These are phyloP conservation scores for Aplodontia rufa DNA, from an alignment of 2,113 vertebrate genomes.

Conservation along the genomic window DNA sequence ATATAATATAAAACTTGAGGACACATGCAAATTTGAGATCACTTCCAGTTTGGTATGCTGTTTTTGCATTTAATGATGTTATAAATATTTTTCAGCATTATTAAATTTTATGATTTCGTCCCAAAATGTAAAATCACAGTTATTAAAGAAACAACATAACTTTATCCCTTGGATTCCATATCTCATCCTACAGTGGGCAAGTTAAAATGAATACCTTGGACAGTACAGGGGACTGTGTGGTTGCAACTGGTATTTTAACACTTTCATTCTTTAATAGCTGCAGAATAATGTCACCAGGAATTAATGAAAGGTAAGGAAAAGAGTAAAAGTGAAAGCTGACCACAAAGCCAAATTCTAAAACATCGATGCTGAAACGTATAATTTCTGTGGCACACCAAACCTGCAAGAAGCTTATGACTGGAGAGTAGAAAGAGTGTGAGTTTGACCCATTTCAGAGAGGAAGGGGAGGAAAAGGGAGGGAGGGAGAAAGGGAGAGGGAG, in stretches of 20 bases:
- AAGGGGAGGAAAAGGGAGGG: too few species aligned
- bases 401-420: neutral
- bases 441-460: neutral
- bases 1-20: neutral
- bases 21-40: neutral
- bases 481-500: neutral
- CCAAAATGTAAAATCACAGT: neutral
- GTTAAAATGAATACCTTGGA: neutral
- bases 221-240: neutral
- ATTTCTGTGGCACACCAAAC: neutral
- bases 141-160: neutral
- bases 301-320: neutral
- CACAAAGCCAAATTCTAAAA: constrained; percentile 12
- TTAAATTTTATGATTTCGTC: neutral
- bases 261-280: neutral
- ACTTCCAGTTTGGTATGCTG: neutral
- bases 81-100: neutral
- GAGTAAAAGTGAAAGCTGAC: neutral
- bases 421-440: neutral
- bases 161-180: neutral
- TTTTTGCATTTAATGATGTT: neutral
- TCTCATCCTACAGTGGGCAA: neutral
- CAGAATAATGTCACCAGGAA: neutral
- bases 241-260: neutral
- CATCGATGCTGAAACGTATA: neutral